Evolutionary conservation across 2,888 invertebrate species (phyloP), one percentile per base, ranked within the genome.

Genomic region (Microplitis deprimator): DNA sequence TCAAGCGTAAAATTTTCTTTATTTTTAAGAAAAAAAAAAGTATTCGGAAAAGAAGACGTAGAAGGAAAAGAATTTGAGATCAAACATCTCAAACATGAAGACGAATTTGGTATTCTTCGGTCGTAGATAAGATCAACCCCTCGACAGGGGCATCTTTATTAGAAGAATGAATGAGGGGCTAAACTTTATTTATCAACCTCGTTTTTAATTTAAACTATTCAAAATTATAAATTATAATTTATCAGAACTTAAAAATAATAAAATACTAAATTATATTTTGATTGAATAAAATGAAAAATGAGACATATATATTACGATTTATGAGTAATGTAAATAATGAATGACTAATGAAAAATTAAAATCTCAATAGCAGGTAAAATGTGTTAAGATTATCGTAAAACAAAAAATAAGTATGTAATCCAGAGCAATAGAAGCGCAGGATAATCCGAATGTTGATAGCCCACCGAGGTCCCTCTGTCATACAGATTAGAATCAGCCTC

Each of bases 81-180:
- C 65, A 41, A 73, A 86, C 85, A 82, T 86, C 85, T 86, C 82
- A 80, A 84, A 84, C 79, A 78, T 59, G 17, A 50, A 82, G 82
- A 81, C 20, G 83, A 85, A 89, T 89, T 89, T 88, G 78, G 89
- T 89, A 89, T 89, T 89, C 89, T 83, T 82, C 70, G 81, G 80
- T 79, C 88, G 89, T 89, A 81, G 82, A 81, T 83, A 81, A 87
- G 88, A 88, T 89, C 89, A 87, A 86, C 87, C 88, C 89, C 88
- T 87, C 87, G 87, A 85, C 86, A 85, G 85, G 85, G 86, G 89
- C 86, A 87, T 89, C 89, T 89, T 89, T 89, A 89, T 89, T 89
- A 89, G 89, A 89, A 88, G 88, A 85, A 82, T 59, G 59, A 16
- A 71, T 41, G 41, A 70, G 75, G 62, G 40, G n/a, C 62, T 81